Evolutionary conservation across 2,113 vertebrate genomes (phyloP), one percentile per base, ranked within the genome.

Genomic region (Nibea albiflora): DNA sequence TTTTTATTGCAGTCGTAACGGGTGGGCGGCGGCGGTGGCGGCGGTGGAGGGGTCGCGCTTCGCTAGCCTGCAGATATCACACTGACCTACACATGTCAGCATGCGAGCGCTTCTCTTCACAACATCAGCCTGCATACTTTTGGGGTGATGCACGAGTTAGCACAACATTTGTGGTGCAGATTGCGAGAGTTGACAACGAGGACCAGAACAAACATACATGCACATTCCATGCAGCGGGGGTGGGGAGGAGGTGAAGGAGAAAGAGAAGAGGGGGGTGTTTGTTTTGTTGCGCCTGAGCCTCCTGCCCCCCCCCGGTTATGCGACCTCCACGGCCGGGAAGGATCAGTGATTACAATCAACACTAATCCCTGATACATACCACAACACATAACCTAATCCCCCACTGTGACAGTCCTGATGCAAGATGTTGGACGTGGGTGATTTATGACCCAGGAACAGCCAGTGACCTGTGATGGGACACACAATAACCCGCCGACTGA

Each of bases 151-250:
- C 31, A 70, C 66, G 26, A 65, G 47, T 73, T 35, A 26, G 31
- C 19, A 2, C 22, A 65, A 47, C 39, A 78, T 52, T 62, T 17
- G 39, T 26, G 63, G 26, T 58, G 64, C 19, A 44, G 31, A 50
- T 53, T 19, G 49, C 19, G 44, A 54, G 31, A 44, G 69, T 54
- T 80, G 42, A 88, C 75, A 49, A 56, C 28, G 57, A 52, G 4
- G 28, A 35, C 26, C 22, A 39, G 53, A 60, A 57, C 73, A 67
- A 88, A 92, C 80, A 77, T 83, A 85, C 71, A 76, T 64, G 72
- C 78, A 87, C 89, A 92, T 92, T 93, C 88, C 89, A 80, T 74
- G 46, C 53, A 58, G 22, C 12, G 77, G 80, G 76, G 81, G 88
- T 69, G 58, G 81, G 78, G 49, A 63, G 68, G 50, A 61, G 35